Percentiles rank a stretch among this genome's conserved stretches.
Conservation (phyloP, 2,888 invertebrate genomes). For the Neoscelio sp. region DNA sequence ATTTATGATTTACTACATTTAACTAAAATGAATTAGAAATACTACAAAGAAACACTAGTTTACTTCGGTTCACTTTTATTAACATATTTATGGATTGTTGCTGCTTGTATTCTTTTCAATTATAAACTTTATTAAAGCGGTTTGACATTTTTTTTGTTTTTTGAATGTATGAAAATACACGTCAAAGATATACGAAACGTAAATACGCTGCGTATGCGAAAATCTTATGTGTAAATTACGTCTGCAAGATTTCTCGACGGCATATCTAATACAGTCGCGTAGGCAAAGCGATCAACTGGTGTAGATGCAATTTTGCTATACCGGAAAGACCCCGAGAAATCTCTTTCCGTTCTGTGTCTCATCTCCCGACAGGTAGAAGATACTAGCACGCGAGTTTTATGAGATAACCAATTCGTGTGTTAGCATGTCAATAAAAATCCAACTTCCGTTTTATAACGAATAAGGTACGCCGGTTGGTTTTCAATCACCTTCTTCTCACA, state of each 20-base stretch:
- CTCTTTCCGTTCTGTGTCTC: conserved; percentile 64
- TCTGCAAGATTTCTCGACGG: conserved; percentile 41
- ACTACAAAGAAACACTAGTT: too few species aligned
- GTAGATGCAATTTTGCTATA: conserved; percentile 63
- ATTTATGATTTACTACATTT: too few species aligned
- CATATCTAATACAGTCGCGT: conserved; percentile 52
- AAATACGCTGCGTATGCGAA: conserved; percentile 6
- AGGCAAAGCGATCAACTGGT: conserved; percentile 62
- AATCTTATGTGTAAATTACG: conserved; percentile 51
- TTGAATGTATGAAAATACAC: neutral
- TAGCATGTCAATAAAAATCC: conserved; percentile 65
- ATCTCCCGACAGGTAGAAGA: conserved; percentile 60
- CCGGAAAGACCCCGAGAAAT: conserved; percentile 64
- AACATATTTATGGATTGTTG: too few species aligned
- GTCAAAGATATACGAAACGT: neutral
- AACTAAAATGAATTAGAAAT: too few species aligned
- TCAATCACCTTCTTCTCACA: conserved; percentile 39
- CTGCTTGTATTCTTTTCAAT: too few species aligned
- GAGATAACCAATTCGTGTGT: conserved; percentile 63
- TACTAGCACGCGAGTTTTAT: conserved; percentile 59
- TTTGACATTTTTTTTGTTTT: too few species aligned
- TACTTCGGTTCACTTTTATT: too few species aligned
- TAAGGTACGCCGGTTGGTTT: conserved; percentile 48
- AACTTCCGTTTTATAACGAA: conserved; percentile 62
- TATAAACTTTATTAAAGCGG: too few species aligned